Evolutionary conservation across 1,140 invertebrate genomes (phyloP), one percentile per base, ranked within the genome.

Genomic region (Sycophaga agraensis): DNA sequence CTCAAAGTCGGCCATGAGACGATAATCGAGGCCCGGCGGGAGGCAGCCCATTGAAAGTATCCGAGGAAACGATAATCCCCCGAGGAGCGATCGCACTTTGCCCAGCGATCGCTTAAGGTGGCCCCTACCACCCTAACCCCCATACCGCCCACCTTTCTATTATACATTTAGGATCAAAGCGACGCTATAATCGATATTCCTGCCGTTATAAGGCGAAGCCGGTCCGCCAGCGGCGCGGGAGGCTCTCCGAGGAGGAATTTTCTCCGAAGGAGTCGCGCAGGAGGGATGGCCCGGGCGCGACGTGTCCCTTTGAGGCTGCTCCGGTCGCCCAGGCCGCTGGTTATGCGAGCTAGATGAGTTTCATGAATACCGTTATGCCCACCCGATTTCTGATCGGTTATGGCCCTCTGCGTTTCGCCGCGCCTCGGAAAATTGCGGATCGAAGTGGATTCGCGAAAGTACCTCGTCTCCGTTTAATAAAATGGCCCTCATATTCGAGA

Each of bases 111-210:
- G 24, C 45, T 49, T 49, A 49, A 49, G 22, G 24, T 16, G 1
- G 45, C 46, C 24, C 19, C 14, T 8, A 16, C 14, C 16, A 2
- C 39, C 16, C 11, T 31, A 4, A 6, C 28, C n/a, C 39, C 16
- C 14, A 14, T 17, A 7, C 39, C n/a, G 6, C 12, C 45, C 31
- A 22, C n/a, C 3, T 16, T 14, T 49, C 42, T 22, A 61, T 55
- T 55, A 61, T 61, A 50, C 43, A 61, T 61, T 49, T 49, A 49
- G 42, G 43, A 55, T 61, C 42, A 54, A 54, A 54, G 49, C 14
- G 22, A 12, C 26, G n/a, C 21, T 28, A 34, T 55, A 55, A 61
- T 61, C 50, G 59, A 55, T 55, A 61, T 48, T 48, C 40, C 11
- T 19, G 3, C 2, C 28, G 24, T 40, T 54, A 54, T 39, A 34